A percentile compares a stretch with the other conserved stretches of the same genome.
phyloP scores from a whole-genome alignment of 2,888 invertebrate species.

The Melikaiella ostensackeni region DNA sequence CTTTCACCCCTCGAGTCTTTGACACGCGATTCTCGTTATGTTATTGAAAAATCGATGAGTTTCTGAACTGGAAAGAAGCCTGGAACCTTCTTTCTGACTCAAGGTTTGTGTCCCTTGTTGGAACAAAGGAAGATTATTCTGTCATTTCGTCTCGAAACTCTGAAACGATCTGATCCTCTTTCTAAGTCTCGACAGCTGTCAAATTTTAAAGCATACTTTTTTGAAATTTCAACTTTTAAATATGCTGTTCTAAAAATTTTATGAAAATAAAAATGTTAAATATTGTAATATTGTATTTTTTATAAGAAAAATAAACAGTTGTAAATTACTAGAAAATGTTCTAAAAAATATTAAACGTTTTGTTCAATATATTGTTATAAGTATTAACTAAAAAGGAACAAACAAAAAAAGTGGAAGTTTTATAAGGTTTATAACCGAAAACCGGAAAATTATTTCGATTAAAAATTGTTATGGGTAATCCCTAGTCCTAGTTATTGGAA shows the following conservation, averaged over 20 bases:
- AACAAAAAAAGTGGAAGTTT: no score
- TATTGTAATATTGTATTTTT: no score
- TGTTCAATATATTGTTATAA: no score
- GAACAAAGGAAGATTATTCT: conserved; percentile 32
- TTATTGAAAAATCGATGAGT: conserved; percentile 21
- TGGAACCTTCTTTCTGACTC: background rate
- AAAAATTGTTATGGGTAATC: no score
- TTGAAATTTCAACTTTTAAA: background rate
- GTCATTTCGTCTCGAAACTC: background rate
- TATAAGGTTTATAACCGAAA: no score
- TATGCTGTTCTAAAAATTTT: background rate
- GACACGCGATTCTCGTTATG: background rate
- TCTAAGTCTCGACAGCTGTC: conserved; percentile 15
- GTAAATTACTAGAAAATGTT: no score
- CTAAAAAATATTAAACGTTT: no score
- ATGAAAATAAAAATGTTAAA: background rate
- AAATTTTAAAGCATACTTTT: background rate
- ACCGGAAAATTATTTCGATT: no score
- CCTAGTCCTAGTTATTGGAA: no score
- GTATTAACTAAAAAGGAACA: no score
- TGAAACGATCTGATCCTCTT: conserved; percentile 6
- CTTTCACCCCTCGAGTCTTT: conserved; percentile 3
- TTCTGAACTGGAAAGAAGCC: background rate
- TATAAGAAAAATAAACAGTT: no score
- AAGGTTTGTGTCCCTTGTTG: conserved; percentile 19